Conservation (phyloP, 2,797 vertebrate genomes). For the Phataginus tricuspis region DNA sequence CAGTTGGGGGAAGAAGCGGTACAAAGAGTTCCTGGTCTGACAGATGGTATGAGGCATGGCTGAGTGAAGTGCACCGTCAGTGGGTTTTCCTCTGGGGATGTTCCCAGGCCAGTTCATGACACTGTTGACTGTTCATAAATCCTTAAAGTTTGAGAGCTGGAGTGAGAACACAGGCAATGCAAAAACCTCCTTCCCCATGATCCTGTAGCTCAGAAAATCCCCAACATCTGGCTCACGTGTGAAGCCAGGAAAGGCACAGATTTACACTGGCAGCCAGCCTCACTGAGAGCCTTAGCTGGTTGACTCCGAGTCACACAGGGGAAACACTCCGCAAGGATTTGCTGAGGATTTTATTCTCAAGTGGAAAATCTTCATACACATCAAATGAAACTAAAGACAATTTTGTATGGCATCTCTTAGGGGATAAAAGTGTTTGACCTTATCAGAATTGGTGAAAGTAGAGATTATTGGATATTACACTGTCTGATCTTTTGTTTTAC, state of each 20-base stretch:
- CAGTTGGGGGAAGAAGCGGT: not conserved
- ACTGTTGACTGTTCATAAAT: conserved; percentile 64
- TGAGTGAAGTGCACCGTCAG: not conserved
- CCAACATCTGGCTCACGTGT: conserved; percentile 77
- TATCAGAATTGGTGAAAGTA: conserved; percentile 28
- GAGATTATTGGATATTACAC: not conserved
- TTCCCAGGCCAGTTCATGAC: conserved; percentile 50
- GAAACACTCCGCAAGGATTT: conserved; percentile 50
- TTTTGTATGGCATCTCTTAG: not conserved
- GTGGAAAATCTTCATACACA: conserved; percentile 61
- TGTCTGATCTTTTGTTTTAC: conserved; percentile 34
- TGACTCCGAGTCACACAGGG: conserved; percentile 49
- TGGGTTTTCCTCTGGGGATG: not conserved
- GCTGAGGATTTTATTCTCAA: conserved; percentile 61
- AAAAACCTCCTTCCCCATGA: conserved; percentile 58
- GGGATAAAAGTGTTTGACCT: conserved; percentile 26
- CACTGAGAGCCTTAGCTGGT: conserved; percentile 2
- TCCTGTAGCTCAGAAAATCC: conserved; percentile 75
- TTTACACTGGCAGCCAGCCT: conserved; percentile 74
- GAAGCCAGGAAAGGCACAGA: conserved; percentile 68
- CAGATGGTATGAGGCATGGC: not conserved
- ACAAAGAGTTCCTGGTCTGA: not conserved
- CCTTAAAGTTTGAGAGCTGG: conserved; percentile 42
- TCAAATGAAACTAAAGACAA: conserved; percentile 53
- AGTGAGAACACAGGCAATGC: conserved; percentile 73